A percentile compares a stretch with the other conserved stretches of the same genome.
phyloP scores from a whole-genome alignment of 2,113 vertebrate species.

The Chaetura pelagica region DNA sequence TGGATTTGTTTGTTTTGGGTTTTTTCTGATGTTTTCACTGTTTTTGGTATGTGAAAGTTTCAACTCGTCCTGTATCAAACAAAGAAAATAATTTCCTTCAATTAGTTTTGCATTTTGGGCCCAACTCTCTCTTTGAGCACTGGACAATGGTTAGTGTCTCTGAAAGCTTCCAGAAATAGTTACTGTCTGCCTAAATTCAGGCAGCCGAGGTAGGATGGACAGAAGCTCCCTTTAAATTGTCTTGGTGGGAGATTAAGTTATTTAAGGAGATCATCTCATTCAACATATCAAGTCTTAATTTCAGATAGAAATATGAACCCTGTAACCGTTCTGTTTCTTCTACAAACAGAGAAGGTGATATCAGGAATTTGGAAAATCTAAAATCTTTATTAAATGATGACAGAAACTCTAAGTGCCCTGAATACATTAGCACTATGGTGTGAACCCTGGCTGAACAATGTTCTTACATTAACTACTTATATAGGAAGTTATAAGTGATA shows the following conservation, averaged over 20 bases:
- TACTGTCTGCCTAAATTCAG: background rate
- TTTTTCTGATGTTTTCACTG: background rate
- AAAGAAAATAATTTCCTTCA: background rate
- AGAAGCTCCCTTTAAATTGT: background rate
- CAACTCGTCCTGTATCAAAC: background rate
- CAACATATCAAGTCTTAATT: background rate
- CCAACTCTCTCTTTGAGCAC: background rate
- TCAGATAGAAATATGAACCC: background rate
- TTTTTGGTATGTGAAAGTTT: background rate
- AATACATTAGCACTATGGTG: background rate
- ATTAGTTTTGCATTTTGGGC: background rate
- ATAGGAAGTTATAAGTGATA: background rate
- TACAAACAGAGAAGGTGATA: background rate
- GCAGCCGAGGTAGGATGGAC: background rate
- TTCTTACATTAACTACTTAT: fast-evolving
- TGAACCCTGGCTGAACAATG: background rate
- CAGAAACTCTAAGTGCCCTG: background rate
- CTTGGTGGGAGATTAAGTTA: background rate
- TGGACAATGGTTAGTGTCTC: background rate
- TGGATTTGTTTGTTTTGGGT: too few species aligned
- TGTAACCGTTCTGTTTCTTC: background rate
- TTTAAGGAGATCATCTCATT: background rate
- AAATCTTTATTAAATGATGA: background rate
- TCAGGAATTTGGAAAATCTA: background rate
- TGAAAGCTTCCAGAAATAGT: background rate